A percentile compares a stretch with the other conserved stretches of the same genome.
These are phyloP conservation scores for Catocala fraxini DNA, from an alignment of 2,888 invertebrate genomes.

Conservation along the genomic window DNA sequence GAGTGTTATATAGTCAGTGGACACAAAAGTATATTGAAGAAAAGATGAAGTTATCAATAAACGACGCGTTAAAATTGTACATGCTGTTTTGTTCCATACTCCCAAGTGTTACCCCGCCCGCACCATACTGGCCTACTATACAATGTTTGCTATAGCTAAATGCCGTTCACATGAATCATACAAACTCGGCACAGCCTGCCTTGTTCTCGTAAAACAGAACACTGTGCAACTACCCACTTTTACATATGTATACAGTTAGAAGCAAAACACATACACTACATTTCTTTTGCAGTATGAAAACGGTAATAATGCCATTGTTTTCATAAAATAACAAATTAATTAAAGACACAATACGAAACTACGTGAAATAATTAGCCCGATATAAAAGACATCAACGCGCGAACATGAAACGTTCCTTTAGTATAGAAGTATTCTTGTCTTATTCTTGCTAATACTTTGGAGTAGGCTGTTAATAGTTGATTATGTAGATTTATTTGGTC, in stretches of 20 bases:
- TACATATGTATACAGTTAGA: conserved; percentile 4
- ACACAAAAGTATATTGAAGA: conserved; percentile 87
- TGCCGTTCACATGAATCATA: conserved; percentile 30
- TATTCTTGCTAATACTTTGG: background rate
- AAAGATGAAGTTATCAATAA: conserved; percentile 87
- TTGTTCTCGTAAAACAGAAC: conserved; percentile 17
- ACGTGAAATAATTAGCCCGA: conserved; percentile 5
- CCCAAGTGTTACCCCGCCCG: conserved; percentile 56
- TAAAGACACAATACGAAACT: background rate
- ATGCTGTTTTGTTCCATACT: conserved; percentile 79
- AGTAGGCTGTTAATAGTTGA: conserved; percentile 6
- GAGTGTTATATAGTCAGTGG: conserved; percentile 88
- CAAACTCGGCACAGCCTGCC: conserved; percentile 20
- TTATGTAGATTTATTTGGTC: conserved; percentile 25
- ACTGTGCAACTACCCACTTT: conserved; percentile 29
- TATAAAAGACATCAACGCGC: conserved; percentile 66
- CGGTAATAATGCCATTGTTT: background rate
- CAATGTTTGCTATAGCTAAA: conserved; percentile 18
- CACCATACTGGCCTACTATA: conserved; percentile 4
- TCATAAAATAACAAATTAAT: background rate
- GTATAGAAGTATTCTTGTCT: background rate
- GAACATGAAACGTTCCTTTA: conserved; percentile 6
- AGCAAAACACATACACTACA: background rate
- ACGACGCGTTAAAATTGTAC: conserved; percentile 84
- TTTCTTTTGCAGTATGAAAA: background rate